Evolutionary conservation across 2,113 vertebrate genomes (phyloP).

Genomic region (Microtus montanus): DNA sequence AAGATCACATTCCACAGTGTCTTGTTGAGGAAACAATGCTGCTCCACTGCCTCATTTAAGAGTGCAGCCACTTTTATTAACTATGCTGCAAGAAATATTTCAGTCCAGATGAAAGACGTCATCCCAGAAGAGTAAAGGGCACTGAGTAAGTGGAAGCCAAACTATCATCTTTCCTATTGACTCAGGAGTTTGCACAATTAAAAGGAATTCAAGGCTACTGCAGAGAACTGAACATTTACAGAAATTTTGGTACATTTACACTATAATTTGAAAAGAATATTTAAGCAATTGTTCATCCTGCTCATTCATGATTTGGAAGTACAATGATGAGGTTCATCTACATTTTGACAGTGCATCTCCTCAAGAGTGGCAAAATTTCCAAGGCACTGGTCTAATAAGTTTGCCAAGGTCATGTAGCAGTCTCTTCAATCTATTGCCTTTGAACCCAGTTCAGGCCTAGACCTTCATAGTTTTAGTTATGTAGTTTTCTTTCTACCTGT

Average conservation of each 20-base stretch:
- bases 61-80: neutral
- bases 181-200: neutral
- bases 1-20: neutral
- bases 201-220: neutral
- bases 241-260: conserved; percentile 13
- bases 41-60: neutral
- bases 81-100: neutral
- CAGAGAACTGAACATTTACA: neutral
- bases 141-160: neutral
- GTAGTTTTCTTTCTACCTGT: neutral
- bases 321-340: neutral
- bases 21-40: neutral
- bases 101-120: neutral
- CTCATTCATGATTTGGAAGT: neutral
- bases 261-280: neutral
- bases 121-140: neutral
- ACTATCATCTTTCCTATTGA: neutral
- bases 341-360: neutral
- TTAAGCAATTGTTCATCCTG: neutral
- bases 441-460: neutral
- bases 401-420: neutral
- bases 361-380: neutral
- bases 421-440: neutral
- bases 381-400: neutral
- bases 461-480: neutral